Evolutionary conservation across 2,113 vertebrate genomes (phyloP).

Genomic region (Pachyramphus minor): DNA sequence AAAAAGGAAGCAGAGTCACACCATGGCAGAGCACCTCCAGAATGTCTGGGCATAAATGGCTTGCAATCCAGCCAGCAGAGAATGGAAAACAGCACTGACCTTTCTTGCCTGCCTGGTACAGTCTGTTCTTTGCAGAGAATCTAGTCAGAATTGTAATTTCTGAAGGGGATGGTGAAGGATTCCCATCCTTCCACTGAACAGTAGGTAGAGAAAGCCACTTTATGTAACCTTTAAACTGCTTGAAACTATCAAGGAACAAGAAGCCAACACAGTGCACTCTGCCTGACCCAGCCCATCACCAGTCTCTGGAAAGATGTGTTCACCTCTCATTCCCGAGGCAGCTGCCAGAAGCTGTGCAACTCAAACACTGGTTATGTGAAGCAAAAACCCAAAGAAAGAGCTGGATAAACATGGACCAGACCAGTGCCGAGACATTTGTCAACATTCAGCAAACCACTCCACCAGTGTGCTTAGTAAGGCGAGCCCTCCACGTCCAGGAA

Average conservation of each 20-base stretch:
- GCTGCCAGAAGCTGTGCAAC: neutral
- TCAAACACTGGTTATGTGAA: neutral
- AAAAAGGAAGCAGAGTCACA: neutral
- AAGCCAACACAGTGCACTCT: neutral
- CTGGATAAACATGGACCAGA: neutral
- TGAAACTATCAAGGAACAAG: neutral
- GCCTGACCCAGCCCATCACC: neutral
- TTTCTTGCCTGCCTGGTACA: neutral
- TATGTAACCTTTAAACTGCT: fast-evolving
- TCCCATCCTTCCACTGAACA: neutral
- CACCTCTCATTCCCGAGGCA: neutral
- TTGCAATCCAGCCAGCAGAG: neutral
- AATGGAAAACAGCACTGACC: neutral
- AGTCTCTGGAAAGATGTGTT: neutral
- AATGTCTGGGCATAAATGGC: neutral
- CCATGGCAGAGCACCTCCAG: neutral
- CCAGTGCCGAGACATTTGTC: neutral
- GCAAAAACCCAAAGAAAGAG: neutral
- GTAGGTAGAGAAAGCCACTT: neutral
- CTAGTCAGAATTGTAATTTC: neutral
- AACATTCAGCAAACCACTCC: neutral
- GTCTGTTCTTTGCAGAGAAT: neutral
- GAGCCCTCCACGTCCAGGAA: neutral
- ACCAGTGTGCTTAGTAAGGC: neutral
- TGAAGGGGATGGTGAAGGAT: neutral